Percentiles rank a stretch among this genome's conserved stretches.
Evolutionary conservation across 2,113 vertebrate genomes (phyloP).

Genomic region (Onychorhynchus coronatus): DNA sequence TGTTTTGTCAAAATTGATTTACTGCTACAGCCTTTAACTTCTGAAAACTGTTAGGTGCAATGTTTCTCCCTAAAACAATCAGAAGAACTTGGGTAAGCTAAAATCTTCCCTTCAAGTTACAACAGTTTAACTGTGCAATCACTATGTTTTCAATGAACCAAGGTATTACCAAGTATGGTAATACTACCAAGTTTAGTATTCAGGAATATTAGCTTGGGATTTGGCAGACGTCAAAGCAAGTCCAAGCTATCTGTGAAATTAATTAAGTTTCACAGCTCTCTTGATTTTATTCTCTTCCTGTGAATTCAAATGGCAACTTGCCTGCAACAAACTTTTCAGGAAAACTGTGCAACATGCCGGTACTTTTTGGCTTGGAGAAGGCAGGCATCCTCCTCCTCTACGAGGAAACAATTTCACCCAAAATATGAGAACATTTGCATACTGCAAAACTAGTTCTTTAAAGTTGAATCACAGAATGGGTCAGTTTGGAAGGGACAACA

Average conservation of each 20-base stretch:
- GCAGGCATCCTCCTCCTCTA: neutral
- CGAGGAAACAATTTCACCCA: neutral
- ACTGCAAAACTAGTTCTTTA: neutral
- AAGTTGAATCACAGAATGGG: neutral
- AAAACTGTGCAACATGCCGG: fast-evolving
- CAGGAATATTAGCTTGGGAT: neutral
- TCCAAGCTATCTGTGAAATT: neutral
- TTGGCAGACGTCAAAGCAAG: neutral
- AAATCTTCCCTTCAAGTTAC: neutral
- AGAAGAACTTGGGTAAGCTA: neutral
- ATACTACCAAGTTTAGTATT: too few relatives aligned
- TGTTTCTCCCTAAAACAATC: neutral
- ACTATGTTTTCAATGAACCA: neutral
- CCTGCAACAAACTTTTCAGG: neutral
- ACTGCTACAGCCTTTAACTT: neutral
- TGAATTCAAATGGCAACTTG: neutral
- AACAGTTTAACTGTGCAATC: neutral
- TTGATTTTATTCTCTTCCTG: neutral
- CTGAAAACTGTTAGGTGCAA: neutral
- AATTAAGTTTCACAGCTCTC: neutral
- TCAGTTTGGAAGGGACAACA: neutral
- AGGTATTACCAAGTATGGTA: too few relatives aligned
- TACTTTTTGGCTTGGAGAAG: neutral
- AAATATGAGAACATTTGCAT: neutral
- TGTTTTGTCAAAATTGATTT: neutral